phyloP scores from a whole-genome alignment of 2,113 vertebrate genomes.

The Solea solea region DNA sequence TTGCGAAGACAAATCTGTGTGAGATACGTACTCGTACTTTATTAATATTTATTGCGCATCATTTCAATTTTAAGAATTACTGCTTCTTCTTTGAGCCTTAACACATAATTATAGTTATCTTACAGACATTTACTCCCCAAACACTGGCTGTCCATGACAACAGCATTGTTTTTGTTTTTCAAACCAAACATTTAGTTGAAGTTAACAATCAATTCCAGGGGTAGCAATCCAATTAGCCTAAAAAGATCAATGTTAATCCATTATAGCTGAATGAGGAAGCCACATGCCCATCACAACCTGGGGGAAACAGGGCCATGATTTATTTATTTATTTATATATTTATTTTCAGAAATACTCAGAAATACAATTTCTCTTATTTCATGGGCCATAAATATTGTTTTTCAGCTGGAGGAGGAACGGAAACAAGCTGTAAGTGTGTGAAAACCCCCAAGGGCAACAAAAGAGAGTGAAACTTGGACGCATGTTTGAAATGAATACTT shows the following conservation, averaged over 20 bases:
- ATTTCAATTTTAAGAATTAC: too few species aligned
- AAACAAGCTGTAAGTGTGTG: slow-evolving; percentile 90
- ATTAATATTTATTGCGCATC: too few species aligned
- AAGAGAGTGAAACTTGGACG: slow-evolving; percentile 6
- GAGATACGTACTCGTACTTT: too few species aligned
- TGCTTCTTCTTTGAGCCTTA: too few species aligned
- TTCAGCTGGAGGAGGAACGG: slow-evolving; percentile 91
- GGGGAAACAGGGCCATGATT: slow-evolving; percentile 20
- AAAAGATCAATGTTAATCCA: slow-evolving; percentile 65
- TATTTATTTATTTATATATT: not conserved
- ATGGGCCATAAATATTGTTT: slow-evolving; percentile 65
- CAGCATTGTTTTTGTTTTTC: too few species aligned
- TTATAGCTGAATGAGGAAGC: slow-evolving; percentile 57
- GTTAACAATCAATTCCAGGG: too few species aligned
- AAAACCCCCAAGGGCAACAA: slow-evolving; percentile 13
- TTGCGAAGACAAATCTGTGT: too few species aligned
- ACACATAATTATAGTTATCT: too few species aligned
- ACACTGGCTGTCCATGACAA: too few species aligned
- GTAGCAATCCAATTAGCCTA: not conserved
- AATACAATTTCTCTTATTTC: slow-evolving; percentile 31
- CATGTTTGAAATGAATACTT: slow-evolving; percentile 26
- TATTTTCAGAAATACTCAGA: slow-evolving; percentile 16
- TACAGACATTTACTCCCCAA: too few species aligned
- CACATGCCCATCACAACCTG: slow-evolving; percentile 27
- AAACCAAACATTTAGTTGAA: too few species aligned